Conservation (phyloP, 2,113 vertebrate genomes). For the Panthera leo region DNA sequence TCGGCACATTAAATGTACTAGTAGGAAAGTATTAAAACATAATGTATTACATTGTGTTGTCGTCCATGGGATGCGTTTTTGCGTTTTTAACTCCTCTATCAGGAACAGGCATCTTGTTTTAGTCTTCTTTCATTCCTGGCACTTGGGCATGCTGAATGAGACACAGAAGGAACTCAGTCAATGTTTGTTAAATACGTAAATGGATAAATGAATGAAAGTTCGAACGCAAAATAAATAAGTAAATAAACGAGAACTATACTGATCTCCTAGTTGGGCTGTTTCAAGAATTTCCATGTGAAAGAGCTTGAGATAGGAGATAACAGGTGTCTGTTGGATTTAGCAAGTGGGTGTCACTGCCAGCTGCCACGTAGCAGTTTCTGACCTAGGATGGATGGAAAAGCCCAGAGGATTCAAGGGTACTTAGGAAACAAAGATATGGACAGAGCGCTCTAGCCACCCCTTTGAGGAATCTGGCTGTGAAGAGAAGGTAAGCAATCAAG, state of each 20-base stretch:
- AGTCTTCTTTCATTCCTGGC: constrained; percentile 17
- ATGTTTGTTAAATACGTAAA: constrained; percentile 33
- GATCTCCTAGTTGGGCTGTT: not conserved
- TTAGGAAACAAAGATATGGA: not conserved
- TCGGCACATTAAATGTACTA: constrained; percentile 47
- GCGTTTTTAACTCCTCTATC: constrained; percentile 10
- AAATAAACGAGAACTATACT: not conserved
- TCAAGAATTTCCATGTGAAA: not conserved
- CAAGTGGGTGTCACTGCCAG: not conserved
- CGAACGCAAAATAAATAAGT: not conserved
- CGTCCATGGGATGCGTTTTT: not conserved
- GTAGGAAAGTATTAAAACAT: constrained; percentile 34
- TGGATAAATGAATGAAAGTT: not conserved
- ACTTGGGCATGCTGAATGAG: constrained; percentile 16
- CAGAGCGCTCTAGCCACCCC: not conserved
- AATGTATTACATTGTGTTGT: constrained; percentile 20
- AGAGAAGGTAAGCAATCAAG: not conserved
- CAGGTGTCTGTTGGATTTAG: not conserved
- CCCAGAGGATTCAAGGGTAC: not conserved
- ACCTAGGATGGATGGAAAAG: not conserved
- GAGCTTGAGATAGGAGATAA: not conserved
- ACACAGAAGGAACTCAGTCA: constrained; percentile 33
- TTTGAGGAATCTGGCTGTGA: not conserved
- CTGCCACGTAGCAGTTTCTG: not conserved
- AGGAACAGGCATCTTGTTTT: not conserved